Base-by-base conservation (phyloP, 1,140 invertebrate species). In the Drosophila jambulina region DNA sequence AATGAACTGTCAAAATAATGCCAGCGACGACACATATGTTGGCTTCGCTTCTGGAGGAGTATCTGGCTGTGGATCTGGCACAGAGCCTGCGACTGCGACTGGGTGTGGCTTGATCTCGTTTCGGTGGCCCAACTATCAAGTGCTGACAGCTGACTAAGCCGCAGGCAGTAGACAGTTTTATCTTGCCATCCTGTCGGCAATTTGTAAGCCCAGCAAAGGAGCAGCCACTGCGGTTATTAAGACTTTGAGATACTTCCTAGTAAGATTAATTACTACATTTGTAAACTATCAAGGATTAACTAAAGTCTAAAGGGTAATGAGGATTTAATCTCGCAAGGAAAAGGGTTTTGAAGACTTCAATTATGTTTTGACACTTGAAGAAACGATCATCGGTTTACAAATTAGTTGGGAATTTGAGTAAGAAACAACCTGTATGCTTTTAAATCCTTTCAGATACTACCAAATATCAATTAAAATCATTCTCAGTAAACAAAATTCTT, bases 1-100 rank as follows among this genome's bases (percentile, higher is more conserved):
- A 87, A 87, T 87, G 84, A 87, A 87, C 84, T 87, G 85, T 87
- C 84, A 88, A 78, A 87, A 87, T 87, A 80, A 80, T 83, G 75
- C 63, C 63, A 69, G 72, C 58, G 71, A 63, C 64, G 67, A 82
- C 83, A 75, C 80, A 81, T 36, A 40, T 61, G 63, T 46, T 62
- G 29, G 53, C 27, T 25, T 25, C 19, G 59, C 42, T 69, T 38
- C 29, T 48, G 29, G 36, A 45, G 48, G 60, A 61, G 63, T 68
- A 49, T 56, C 45, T 32, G 42, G 25, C 27, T 60, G 34, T 25
- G 67, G 32, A 58, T 79, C 32, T 42, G 77, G 29, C 17, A 19
- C 76, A 59, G 13, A 43, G 21, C n/a, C 38, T n/a, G 21, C 19
- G 23, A 62, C 63, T 46, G 42, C 58, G 45, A 34, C 54, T 72